Evolutionary conservation across 2,888 invertebrate genomes (phyloP).

Genomic region (Ormyrus labotus): DNA sequence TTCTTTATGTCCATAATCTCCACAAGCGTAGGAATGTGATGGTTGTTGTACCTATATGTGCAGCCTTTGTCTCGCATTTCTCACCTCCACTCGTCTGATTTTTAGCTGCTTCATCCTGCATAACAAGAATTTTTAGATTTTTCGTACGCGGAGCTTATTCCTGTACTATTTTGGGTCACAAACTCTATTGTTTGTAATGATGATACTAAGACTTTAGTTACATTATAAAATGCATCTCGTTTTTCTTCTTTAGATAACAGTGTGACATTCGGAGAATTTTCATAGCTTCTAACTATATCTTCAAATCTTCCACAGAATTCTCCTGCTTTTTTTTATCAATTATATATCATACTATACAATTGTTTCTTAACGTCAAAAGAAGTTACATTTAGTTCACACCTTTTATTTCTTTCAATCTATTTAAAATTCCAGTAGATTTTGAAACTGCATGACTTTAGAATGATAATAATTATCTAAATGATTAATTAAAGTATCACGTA

Average conservation of each 20-base stretch:
- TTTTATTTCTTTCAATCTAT: conserved; percentile 50
- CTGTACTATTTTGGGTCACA: no score
- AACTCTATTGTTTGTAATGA: no score
- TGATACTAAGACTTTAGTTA: no score
- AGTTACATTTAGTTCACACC: conserved; percentile 46
- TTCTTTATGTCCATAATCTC: background rate
- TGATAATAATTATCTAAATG: background rate
- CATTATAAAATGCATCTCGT: no score
- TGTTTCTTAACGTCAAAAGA: conserved; percentile 36
- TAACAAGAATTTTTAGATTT: no score
- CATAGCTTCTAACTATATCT: conserved; percentile 6
- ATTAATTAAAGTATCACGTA: no score
- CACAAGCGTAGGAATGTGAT: background rate
- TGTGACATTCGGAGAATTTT: no score
- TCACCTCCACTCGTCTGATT: background rate
- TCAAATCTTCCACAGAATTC: conserved; percentile 44
- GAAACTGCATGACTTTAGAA: background rate
- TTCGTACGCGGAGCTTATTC: no score
- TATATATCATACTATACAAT: conserved; percentile 42
- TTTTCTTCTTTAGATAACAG: no score
- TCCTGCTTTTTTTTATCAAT: conserved; percentile 43
- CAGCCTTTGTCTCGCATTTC: conserved; percentile 7
- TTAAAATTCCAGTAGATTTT: background rate
- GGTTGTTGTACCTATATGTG: background rate
- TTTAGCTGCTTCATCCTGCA: no score